phyloP scores from a whole-genome alignment of 2,797 vertebrate genomes.

The Rhadinocentrus ornatus region DNA sequence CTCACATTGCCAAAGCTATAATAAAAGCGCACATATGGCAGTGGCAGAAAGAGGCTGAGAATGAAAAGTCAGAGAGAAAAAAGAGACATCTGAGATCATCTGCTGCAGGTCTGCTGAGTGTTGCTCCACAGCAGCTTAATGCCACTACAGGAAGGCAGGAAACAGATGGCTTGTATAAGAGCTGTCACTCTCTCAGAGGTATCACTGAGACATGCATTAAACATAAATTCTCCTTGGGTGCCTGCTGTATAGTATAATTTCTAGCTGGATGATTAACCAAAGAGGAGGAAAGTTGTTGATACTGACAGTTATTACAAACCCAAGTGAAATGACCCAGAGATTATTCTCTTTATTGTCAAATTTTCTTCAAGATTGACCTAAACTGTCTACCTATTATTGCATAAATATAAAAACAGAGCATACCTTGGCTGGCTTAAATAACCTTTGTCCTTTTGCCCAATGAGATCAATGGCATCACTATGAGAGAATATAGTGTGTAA shows the following conservation, averaged over 20 bases:
- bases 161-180: constrained; percentile 49
- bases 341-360: constrained; percentile 1
- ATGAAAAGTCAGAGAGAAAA: constrained; percentile 37
- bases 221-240: constrained; percentile 17
- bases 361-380: constrained; percentile 33
- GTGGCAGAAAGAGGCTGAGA: constrained; percentile 37
- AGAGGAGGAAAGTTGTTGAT: constrained; percentile 13
- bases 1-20: not conserved
- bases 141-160: constrained; percentile 22
- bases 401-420: constrained; percentile 34
- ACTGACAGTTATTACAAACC: constrained; percentile 4
- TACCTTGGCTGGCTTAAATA: constrained; percentile 52
- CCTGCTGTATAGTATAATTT: constrained; percentile 10
- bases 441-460: constrained; percentile 44
- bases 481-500: constrained; percentile 59
- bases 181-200: constrained; percentile 43
- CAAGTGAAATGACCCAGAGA: constrained; percentile 2
- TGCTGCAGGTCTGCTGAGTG: constrained; percentile 43
- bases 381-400: constrained; percentile 27
- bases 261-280: constrained; percentile 34
- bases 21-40: constrained; percentile 11
- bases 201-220: constrained; percentile 35
- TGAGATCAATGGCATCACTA: constrained; percentile 62
- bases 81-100: constrained; percentile 43
- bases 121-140: constrained; percentile 27